Evolutionary conservation across 2,797 vertebrate species (phyloP), one percentile per base, ranked within the genome.

Genomic region (Tauraco hartlaubi): DNA sequence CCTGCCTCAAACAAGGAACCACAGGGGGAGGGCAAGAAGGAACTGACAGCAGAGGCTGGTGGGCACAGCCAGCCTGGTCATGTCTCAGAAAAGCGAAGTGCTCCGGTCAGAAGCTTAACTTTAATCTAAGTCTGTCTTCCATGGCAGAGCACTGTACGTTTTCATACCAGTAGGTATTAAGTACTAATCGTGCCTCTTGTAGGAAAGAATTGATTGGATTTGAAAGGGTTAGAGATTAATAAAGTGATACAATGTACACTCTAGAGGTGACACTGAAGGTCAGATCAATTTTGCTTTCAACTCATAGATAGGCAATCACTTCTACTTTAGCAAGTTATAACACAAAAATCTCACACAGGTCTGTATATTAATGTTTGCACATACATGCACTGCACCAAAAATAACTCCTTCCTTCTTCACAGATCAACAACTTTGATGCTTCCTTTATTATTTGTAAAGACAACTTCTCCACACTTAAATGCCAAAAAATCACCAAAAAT

Each of bases 181-280:
- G 44, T 78, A 92, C 43, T 94, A 94, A 96, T 96, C 84, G 71
- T 75, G 59, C 59, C 96, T 87, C 68, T 85, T 88, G 85, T 61
- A 95, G 59, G 72, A 64, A 97, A 95, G 44, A 76, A 96, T 97
- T 4, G 0, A 97, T 82, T 58, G 48, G 72, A 48, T 93, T 91
- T 96, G 88, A 97, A 97, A 92, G 72, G 61, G 75, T 90, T 88
- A 95, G 91, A 96, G 79, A 97, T 94, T 78, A 97, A 96, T 95
- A 95, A 96, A 97, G 95, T 95, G 95, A 96, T 96, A 96, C 96
- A 96, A 95, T 37, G 17, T 91, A 87, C 58, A 78, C 66, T 91
- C 46, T 86, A 90, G 73, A 86, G 93, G 86, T 96, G 61, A 95
- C 89, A 96, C 88, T 62, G 71, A 68, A 95, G 69, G 75, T 87